Percentiles rank a stretch among this genome's conserved stretches.
These are phyloP conservation scores for Stegodyphus mimosarum DNA, from an alignment of 1,140 invertebrate genomes.

Conservation along the genomic window DNA sequence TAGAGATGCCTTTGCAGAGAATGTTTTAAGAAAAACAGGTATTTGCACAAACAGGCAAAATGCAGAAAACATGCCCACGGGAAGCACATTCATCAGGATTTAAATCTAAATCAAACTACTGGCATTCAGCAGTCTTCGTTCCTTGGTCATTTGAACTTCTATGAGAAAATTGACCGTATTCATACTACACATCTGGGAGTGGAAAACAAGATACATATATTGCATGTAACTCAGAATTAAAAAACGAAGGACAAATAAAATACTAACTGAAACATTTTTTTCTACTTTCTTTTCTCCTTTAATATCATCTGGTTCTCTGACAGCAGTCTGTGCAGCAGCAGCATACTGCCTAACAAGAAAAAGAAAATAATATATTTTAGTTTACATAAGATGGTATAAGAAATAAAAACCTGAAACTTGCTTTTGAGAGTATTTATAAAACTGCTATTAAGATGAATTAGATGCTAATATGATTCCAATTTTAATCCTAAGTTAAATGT, in stretches of 20 bases:
- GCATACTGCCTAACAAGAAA: conserved; percentile 14
- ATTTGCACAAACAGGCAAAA: neutral
- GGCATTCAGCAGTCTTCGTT: neutral
- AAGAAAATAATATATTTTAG: no score
- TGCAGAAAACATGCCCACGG: neutral
- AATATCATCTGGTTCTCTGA: conserved; percentile 25
- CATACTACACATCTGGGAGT: neutral
- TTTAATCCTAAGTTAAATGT: no score
- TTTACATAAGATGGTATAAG: no score
- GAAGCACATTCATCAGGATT: neutral
- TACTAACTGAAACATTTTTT: conserved; percentile 12
- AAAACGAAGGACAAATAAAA: no score
- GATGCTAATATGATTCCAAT: no score
- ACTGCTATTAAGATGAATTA: no score
- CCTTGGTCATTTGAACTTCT: neutral
- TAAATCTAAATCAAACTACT: neutral
- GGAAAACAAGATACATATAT: neutral
- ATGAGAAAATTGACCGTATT: neutral
- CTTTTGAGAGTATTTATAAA: no score
- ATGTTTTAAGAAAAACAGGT: neutral
- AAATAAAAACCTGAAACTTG: no score
- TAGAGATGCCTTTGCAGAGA: neutral
- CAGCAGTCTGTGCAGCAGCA: conserved; percentile 33
- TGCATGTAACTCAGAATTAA: neutral
- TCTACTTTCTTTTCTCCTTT: conserved; percentile 27